phyloP scores from a whole-genome alignment of 1,140 invertebrate genomes.

The Rhynchophorus ferrugineus region DNA sequence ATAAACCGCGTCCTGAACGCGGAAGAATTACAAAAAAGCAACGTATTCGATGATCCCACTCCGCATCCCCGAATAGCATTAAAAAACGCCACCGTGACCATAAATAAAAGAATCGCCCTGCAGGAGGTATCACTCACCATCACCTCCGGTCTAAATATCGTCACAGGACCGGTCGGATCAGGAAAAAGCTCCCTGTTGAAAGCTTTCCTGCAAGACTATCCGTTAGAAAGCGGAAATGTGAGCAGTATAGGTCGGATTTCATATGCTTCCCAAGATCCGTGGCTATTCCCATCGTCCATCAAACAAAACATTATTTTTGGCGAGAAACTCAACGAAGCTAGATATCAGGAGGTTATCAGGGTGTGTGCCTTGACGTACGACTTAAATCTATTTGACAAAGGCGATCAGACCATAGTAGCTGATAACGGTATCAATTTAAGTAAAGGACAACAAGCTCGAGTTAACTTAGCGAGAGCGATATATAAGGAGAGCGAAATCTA shows the following conservation, averaged over 20 bases:
- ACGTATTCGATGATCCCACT: background rate
- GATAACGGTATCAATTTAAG: conserved; percentile 71
- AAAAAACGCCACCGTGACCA: conserved; percentile 11
- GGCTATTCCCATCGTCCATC: conserved; percentile 57
- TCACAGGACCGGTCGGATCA: conserved; percentile 72
- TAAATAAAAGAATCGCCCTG: conserved; percentile 43
- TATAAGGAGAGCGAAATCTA: conserved; percentile 74
- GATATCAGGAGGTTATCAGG: conserved; percentile 56
- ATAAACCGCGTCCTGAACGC: conserved; percentile 19
- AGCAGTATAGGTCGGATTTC: conserved; percentile 60
- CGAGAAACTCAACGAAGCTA: conserved; percentile 31
- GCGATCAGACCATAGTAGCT: conserved; percentile 74
- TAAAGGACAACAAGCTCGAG: conserved; percentile 82
- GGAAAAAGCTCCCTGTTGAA: conserved; percentile 73
- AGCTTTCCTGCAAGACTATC: conserved; percentile 63
- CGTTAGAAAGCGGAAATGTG: conserved; percentile 51
- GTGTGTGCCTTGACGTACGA: conserved; percentile 59
- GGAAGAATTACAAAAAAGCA: conserved; percentile 13
- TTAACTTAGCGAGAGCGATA: conserved; percentile 76
- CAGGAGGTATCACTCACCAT: conserved; percentile 52
- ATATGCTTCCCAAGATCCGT: conserved; percentile 73
- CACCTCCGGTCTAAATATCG: conserved; percentile 52
- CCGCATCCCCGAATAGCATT: conserved; percentile 11
- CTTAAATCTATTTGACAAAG: conserved; percentile 57
- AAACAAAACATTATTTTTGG: conserved; percentile 62